Percentiles rank a stretch among this genome's conserved stretches.
Conservation (phyloP, 2,888 invertebrate genomes). For the Drepanosiphum platanoidis region DNA sequence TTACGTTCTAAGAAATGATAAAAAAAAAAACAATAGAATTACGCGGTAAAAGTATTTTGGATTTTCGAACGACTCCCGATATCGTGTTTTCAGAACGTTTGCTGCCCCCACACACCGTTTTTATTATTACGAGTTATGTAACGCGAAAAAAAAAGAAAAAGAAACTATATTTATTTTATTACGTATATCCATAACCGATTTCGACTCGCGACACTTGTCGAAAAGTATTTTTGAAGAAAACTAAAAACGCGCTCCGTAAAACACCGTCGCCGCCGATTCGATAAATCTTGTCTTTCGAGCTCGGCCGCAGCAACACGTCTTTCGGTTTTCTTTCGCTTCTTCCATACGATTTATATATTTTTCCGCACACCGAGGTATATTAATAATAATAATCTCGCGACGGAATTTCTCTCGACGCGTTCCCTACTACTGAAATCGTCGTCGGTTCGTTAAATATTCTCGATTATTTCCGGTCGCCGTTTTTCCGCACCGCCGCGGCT, state of each 20-base stretch:
- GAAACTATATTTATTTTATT: too few relatives aligned
- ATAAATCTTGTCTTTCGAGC: constrained; percentile 47
- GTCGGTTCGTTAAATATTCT: not conserved
- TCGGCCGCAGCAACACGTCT: constrained; percentile 7
- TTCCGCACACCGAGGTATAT: not conserved
- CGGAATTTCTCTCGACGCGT: not conserved
- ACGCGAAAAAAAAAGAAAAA: too few relatives aligned
- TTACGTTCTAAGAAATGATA: too few relatives aligned
- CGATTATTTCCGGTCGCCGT: constrained; percentile 32
- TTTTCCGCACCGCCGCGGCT: not conserved
- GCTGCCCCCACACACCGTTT: too few relatives aligned
- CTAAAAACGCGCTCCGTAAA: constrained; percentile 12
- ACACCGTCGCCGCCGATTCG: not conserved
- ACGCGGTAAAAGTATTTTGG: too few relatives aligned
- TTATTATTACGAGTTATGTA: too few relatives aligned
- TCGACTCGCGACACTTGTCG: not conserved
- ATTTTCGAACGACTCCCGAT: too few relatives aligned
- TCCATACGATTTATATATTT: not conserved
- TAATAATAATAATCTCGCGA: not conserved
- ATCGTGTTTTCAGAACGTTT: too few relatives aligned
- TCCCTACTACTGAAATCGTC: not conserved
- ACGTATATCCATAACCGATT: too few relatives aligned
- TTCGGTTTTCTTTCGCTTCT: constrained; percentile 2
- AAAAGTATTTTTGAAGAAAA: constrained; percentile 4
- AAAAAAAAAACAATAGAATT: too few relatives aligned